phyloP scores from a whole-genome alignment of 2,113 vertebrate species.

The Melospiza melodia region DNA sequence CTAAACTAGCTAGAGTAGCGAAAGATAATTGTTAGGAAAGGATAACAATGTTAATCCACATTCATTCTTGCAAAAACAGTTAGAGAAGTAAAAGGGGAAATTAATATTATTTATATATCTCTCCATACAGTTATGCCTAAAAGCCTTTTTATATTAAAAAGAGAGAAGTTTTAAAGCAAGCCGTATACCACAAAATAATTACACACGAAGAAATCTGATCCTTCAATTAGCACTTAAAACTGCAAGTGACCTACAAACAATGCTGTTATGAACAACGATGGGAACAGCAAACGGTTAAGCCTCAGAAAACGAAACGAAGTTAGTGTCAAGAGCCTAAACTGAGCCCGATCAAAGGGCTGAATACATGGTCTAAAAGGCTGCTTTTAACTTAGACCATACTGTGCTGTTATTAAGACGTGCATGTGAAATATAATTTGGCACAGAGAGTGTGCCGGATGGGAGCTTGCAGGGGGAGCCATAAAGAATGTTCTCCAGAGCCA shows the following conservation, averaged over 20 bases:
- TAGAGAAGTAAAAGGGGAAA: constrained; percentile 77
- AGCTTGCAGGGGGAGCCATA: constrained; percentile 26
- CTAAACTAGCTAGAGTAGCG: constrained; percentile 84
- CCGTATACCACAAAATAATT: constrained; percentile 55
- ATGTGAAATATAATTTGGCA: constrained; percentile 39
- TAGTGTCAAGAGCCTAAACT: constrained; percentile 55
- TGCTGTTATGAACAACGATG: constrained; percentile 58
- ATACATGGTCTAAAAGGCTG: constrained; percentile 50
- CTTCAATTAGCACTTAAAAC: constrained; percentile 77
- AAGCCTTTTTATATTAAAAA: constrained; percentile 44
- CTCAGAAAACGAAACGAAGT: constrained; percentile 43
- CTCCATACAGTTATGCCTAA: constrained; percentile 37
- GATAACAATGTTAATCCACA: constrained; percentile 84
- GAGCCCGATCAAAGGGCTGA: constrained; percentile 17
- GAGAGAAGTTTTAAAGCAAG: constrained; percentile 64
- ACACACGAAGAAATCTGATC: constrained; percentile 67
- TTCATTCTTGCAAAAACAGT: constrained; percentile 82
- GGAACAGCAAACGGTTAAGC: constrained; percentile 63
- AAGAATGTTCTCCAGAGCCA: constrained; percentile 36
- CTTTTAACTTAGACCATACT: constrained; percentile 67
- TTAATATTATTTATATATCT: constrained; percentile 75
- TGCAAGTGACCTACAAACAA: constrained; percentile 73
- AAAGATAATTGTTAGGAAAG: constrained; percentile 84
- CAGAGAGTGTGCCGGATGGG: constrained; percentile 21
- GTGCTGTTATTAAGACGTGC: constrained; percentile 31